Conservation (phyloP, 1,140 invertebrate genomes). For the Drosophila pseudoananassae region DNA sequence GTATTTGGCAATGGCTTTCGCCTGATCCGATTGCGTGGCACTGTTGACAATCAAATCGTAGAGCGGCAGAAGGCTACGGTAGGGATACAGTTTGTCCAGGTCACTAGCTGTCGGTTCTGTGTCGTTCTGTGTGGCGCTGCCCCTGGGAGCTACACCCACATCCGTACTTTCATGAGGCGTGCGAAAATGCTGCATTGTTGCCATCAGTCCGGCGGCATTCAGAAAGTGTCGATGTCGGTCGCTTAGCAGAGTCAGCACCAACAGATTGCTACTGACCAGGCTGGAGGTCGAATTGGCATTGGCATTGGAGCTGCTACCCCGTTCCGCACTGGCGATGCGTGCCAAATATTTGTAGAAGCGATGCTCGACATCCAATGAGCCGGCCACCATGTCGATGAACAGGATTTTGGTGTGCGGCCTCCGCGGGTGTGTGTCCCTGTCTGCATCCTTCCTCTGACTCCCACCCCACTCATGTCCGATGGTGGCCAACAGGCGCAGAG, state of each 20-base stretch:
- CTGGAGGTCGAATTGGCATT: conserved; percentile 10
- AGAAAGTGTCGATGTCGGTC: conserved; percentile 79
- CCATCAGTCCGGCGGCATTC: conserved; percentile 72
- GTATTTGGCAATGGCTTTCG: conserved; percentile 60
- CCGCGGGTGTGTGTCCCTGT: background rate
- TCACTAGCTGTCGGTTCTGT: conserved; percentile 6
- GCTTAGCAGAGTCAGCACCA: conserved; percentile 81
- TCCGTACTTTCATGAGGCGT: conserved; percentile 9
- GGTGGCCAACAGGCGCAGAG: conserved; percentile 56
- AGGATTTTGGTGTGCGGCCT: conserved; percentile 71
- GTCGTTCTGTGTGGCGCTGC: background rate
- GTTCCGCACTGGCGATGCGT: conserved; percentile 36
- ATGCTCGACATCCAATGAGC: conserved; percentile 77
- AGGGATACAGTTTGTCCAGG: conserved; percentile 52
- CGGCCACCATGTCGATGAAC: conserved; percentile 81
- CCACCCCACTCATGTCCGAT: conserved; percentile 22
- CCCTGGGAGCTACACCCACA: background rate
- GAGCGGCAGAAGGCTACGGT: conserved; percentile 75
- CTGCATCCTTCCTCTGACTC: conserved; percentile 1
- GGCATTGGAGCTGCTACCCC: background rate
- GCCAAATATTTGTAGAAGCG: conserved; percentile 79
- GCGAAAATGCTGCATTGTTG: conserved; percentile 69
- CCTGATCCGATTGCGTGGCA: conserved; percentile 15
- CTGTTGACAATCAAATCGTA: conserved; percentile 75
- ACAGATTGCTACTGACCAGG: conserved; percentile 70